Evolutionary conservation across 2,797 vertebrate genomes (phyloP).

Genomic region (Crocidura indochinensis): DNA sequence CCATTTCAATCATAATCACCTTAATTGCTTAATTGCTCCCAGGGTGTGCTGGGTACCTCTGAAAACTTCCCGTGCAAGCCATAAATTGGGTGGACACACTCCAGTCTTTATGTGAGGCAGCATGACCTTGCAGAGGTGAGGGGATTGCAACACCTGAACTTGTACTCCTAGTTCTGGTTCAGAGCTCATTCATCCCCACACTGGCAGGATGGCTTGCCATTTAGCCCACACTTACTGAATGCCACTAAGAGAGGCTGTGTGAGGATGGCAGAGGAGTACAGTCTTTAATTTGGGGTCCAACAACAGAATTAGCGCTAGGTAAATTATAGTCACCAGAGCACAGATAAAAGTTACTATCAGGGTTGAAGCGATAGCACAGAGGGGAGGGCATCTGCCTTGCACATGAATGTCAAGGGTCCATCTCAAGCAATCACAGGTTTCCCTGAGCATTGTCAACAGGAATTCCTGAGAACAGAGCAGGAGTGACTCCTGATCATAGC

Average conservation of each 20-base stretch:
- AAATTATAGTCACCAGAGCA: background rate
- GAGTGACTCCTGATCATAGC: too few species aligned
- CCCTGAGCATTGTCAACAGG: too few species aligned
- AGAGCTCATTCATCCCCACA: background rate
- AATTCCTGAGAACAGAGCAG: too few species aligned
- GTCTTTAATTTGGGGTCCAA: too few species aligned
- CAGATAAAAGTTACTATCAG: background rate
- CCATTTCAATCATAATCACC: background rate
- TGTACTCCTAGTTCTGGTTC: background rate
- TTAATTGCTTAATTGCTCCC: background rate
- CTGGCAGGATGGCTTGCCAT: background rate
- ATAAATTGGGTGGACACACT: background rate
- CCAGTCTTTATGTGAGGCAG: background rate
- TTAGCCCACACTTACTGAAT: background rate
- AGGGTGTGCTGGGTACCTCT: background rate
- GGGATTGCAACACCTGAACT: background rate
- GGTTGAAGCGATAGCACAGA: too few species aligned
- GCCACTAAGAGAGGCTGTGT: background rate
- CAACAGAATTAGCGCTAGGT: background rate
- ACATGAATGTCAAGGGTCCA: too few species aligned
- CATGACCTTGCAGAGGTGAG: background rate
- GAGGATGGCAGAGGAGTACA: too few species aligned
- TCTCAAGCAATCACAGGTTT: too few species aligned
- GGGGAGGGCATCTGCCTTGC: too few species aligned
- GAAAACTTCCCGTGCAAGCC: background rate